Conservation (phyloP, 2,888 invertebrate species). For the Heteromurus nitidus region DNA sequence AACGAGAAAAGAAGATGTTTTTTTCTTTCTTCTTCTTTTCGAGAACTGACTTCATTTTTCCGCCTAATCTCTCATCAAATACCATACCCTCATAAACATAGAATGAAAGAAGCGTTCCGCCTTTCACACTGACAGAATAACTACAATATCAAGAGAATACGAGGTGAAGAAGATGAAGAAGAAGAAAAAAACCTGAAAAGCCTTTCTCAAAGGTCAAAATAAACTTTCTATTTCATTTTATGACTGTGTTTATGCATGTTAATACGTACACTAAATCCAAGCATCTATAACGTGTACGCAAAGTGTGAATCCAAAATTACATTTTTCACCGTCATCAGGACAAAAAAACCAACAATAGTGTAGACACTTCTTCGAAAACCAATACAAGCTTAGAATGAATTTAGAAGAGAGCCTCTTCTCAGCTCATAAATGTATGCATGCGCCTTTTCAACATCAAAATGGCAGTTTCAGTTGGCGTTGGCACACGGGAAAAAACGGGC, state of each 20-base stretch:
- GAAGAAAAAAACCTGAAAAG: background rate
- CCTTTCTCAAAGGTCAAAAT: slow-evolving; percentile 55
- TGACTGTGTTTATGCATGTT: slow-evolving; percentile 21
- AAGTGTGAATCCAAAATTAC: slow-evolving; percentile 16
- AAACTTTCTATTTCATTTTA: slow-evolving; percentile 47
- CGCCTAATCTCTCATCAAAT: slow-evolving; percentile 58
- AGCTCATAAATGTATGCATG: too few relatives aligned
- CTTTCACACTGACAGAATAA: slow-evolving; percentile 54
- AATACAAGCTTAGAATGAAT: too few relatives aligned
- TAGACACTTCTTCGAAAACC: too few relatives aligned
- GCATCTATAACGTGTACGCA: background rate
- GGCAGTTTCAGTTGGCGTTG: too few relatives aligned
- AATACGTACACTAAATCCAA: slow-evolving; percentile 5
- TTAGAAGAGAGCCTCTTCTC: too few relatives aligned
- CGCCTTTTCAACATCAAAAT: too few relatives aligned
- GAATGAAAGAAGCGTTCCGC: slow-evolving; percentile 48
- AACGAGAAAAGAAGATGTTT: slow-evolving; percentile 31
- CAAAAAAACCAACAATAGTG: too few relatives aligned
- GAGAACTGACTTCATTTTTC: slow-evolving; percentile 52
- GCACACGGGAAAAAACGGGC: background rate
- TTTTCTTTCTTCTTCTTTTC: too few relatives aligned
- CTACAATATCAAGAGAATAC: slow-evolving; percentile 34
- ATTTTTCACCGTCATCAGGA: background rate
- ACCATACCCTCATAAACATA: slow-evolving; percentile 33
- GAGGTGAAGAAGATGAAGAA: too few relatives aligned